These are phyloP conservation scores for Elmis aenea DNA, from an alignment of 2,888 invertebrate species.

Conservation along the genomic window DNA sequence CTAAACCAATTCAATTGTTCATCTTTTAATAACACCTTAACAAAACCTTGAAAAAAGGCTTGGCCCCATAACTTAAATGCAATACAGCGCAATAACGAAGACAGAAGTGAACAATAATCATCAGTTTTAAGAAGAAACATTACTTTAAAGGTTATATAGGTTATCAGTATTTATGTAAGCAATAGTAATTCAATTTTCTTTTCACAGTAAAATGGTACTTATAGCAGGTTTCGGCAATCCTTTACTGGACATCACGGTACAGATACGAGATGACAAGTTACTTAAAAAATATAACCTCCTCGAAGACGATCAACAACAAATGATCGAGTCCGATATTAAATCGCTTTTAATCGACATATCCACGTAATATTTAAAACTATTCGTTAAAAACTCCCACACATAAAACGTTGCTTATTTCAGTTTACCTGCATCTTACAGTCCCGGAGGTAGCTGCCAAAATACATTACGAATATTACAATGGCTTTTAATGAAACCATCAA, in stretches of 20 bases:
- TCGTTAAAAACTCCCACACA: no score
- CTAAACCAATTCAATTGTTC: no score
- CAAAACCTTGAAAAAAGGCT: no score
- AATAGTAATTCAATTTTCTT: no score
- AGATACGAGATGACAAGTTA: constrained; percentile 32
- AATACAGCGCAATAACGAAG: no score
- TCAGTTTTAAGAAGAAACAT: no score
- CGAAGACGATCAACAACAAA: constrained; percentile 43
- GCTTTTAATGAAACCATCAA: constrained; percentile 32
- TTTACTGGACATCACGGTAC: constrained; percentile 43
- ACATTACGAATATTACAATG: constrained; percentile 48
- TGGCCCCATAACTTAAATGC: no score
- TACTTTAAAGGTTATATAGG: no score
- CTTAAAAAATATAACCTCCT: constrained; percentile 41
- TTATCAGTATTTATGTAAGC: no score
- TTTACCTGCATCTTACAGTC: constrained; percentile 21
- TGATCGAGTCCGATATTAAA: constrained; percentile 33
- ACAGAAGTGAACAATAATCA: no score
- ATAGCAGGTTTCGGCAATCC: constrained; percentile 47
- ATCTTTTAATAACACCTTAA: no score
- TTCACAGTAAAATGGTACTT: constrained; percentile 25
- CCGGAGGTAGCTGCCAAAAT: constrained; percentile 52
- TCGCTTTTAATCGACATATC: constrained; percentile 33
- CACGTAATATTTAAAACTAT: constrained; percentile 1
- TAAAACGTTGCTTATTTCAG: background rate